Percentiles rank a stretch among this genome's conserved stretches.
phyloP scores from a whole-genome alignment of 2,113 vertebrate genomes.

The Tachysurus fulvidraco region DNA sequence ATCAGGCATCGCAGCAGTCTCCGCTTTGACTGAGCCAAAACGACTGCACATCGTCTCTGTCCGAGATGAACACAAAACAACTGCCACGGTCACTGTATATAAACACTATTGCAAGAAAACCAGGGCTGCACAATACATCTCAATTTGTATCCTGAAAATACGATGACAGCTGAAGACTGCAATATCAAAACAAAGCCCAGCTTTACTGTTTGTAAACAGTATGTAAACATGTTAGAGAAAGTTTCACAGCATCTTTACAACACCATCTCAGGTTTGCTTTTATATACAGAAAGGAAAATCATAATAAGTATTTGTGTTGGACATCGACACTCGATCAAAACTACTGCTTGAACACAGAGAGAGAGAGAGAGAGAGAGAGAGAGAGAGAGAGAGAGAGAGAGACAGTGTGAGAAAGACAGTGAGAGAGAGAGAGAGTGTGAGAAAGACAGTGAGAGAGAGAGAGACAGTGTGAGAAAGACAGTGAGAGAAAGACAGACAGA shows the following conservation, averaged over 20 bases:
- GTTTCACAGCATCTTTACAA: not conserved
- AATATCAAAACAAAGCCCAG: not conserved
- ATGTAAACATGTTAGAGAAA: not conserved
- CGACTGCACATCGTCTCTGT: constrained; percentile 65
- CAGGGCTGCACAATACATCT: not conserved
- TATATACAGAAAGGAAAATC: not conserved
- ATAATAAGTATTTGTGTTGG: not conserved
- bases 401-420: too few species aligned
- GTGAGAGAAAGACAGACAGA: too few species aligned
- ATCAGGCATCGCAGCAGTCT: not conserved
- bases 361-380: not conserved
- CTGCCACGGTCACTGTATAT: not conserved
- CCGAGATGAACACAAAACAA: constrained; percentile 20
- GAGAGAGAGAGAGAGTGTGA: too few species aligned
- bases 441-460: too few species aligned
- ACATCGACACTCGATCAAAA: not conserved
- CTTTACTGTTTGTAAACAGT: not conserved
- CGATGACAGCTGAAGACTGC: not conserved
- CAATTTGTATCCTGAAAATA: not conserved
- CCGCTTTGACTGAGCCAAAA: constrained; percentile 26
- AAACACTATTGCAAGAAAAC: not conserved
- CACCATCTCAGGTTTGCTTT: not conserved
- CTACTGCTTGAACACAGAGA: not conserved
- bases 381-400: not conserved
- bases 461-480: too few species aligned